phyloP scores from a whole-genome alignment of 2,113 vertebrate species.

The Aptenodytes patagonicus region DNA sequence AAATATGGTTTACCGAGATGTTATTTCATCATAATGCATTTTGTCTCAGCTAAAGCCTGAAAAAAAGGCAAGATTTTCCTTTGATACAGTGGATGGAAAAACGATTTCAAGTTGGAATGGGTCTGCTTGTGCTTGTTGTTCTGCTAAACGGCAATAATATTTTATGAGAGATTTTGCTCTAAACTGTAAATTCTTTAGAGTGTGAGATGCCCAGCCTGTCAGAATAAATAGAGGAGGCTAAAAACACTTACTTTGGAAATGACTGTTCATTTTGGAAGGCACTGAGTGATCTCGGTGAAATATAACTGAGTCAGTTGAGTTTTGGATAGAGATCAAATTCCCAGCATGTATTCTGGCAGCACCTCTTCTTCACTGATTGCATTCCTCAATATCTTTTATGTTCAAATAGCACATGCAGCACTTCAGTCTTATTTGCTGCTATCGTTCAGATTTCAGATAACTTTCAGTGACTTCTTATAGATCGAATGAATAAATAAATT shows the following conservation, averaged over 20 bases:
- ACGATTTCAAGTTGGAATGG: not conserved
- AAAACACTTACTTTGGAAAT: conserved; percentile 29
- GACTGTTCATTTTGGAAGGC: conserved; percentile 60
- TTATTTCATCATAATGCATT: not conserved
- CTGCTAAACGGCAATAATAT: conserved; percentile 1
- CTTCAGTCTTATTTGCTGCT: not conserved
- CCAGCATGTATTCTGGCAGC: conserved; percentile 41
- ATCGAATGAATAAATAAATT: not conserved
- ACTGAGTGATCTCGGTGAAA: conserved; percentile 23
- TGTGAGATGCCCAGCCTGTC: not conserved
- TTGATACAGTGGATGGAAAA: not conserved
- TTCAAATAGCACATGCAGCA: not conserved
- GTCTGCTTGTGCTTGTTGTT: not conserved
- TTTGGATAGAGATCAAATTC: conserved; percentile 52
- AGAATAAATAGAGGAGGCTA: conserved; percentile 38
- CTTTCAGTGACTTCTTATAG: not conserved
- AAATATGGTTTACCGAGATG: not conserved
- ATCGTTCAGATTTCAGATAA: not conserved
- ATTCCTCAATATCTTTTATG: not conserved
- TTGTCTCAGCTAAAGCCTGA: not conserved
- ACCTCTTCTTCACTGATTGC: not conserved
- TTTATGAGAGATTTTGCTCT: conserved; percentile 20
- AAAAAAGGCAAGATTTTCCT: not conserved
- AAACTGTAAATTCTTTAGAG: conserved; percentile 2
- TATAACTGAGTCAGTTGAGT: conserved; percentile 39